These are phyloP conservation scores for Pristionchus pacificus DNA, from an alignment of 1,140 invertebrate species.

Conservation along the genomic window DNA sequence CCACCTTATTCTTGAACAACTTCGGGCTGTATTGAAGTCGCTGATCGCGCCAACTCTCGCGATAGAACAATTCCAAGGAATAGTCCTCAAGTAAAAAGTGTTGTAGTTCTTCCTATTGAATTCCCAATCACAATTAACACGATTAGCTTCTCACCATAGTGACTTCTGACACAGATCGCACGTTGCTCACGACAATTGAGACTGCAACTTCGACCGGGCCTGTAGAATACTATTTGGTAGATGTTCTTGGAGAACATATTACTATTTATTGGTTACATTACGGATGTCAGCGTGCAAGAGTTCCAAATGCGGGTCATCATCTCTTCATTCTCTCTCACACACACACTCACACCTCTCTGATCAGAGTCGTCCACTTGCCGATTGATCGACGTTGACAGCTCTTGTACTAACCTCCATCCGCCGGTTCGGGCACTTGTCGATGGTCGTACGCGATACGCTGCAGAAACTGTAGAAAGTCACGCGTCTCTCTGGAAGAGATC, in stretches of 20 bases:
- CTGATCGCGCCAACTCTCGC: conserved; percentile 32
- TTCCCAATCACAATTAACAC: too few species aligned
- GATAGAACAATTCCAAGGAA: conserved; percentile 36
- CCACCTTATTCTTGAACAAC: conserved; percentile 37
- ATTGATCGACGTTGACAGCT: not conserved
- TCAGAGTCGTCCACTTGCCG: too few species aligned
- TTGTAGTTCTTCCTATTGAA: not conserved
- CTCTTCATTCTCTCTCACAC: too few species aligned
- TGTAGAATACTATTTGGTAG: too few species aligned
- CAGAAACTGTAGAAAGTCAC: conserved; percentile 55
- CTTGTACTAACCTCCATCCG: conserved; percentile 38
- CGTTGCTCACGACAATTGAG: conserved; percentile 39
- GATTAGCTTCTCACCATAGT: conserved; percentile 27
- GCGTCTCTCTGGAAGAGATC: conserved; percentile 47
- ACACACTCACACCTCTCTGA: too few species aligned
- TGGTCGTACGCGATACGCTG: conserved; percentile 54
- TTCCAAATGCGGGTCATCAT: too few species aligned
- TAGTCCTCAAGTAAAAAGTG: conserved; percentile 24
- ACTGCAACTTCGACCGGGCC: conserved; percentile 32
- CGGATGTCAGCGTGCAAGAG: too few species aligned
- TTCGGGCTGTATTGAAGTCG: conserved; percentile 23
- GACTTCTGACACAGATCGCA: conserved; percentile 38
- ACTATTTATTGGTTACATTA: too few species aligned
- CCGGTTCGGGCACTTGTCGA: conserved; percentile 49
- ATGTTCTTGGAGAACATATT: too few species aligned